Evolutionary conservation across 64 coral and sea anemone genomes (phyloP), one percentile per base, ranked within the genome.

Genomic region (Pocillopora damicornis): DNA sequence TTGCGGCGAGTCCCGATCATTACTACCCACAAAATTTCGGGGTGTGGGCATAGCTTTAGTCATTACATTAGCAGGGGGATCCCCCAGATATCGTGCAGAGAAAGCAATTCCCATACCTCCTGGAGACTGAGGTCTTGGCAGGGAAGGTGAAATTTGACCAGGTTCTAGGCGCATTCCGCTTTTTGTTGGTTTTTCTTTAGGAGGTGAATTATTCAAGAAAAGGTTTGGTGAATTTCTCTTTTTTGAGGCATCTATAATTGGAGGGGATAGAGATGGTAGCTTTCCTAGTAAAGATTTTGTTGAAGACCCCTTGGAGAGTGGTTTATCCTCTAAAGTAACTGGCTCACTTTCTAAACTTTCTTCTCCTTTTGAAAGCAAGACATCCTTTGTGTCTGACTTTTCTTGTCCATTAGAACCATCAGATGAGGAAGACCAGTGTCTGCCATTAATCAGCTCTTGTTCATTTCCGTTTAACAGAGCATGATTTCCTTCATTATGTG

Each of bases 291-390:
- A 89, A 75, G 34, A 22, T 59, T 60, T 82, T 34, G 6, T 45
- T 42, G 81, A 61, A 7, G 56, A 35, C 14, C 66, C 34, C 59
- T 66, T 76, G 14, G 63, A 20, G 1, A 97, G 83, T 5, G 91
- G 90, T 59, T 97, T 97, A n/a, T 83, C 90, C 59, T 97, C 94
- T 5, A 97, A 15, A 63, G 92, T 76, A 37, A 86, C 72, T 20
- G 94, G 94, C 11, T 97, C 94, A 88, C 88, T 93, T 7, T 97
- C 94, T 63, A 81, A 58, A 35, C 90, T 95, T 73, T 92, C 90
- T 23, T 95, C 94, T 11, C 22, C 89, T 58, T 69, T 63, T 58
- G 60, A 64, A 45, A 78, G 71, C 9, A 87, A 56, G 20, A 92
- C 18, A 35, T 92, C 90, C 1, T 63, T 76, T 17, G 90, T 78